These are phyloP conservation scores for Caenorhabditis macrosperma DNA, from an alignment of 2,888 invertebrate species.

Conservation along the genomic window DNA sequence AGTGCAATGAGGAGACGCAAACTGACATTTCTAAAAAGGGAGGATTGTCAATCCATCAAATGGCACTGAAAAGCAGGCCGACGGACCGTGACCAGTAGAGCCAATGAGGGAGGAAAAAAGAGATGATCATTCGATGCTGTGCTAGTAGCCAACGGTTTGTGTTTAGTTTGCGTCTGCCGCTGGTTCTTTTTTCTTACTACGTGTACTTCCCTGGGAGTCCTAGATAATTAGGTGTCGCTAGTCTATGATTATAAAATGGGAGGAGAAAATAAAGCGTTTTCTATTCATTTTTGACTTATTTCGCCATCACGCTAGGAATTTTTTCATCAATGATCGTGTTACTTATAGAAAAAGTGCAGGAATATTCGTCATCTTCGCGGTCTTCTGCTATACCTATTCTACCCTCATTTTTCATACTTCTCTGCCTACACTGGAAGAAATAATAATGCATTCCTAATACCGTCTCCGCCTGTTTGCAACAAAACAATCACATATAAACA, in stretches of 20 bases:
- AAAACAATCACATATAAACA: not conserved
- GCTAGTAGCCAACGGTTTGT: not conserved
- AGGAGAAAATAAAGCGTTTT: not conserved
- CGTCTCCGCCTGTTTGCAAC: not conserved
- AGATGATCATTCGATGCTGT: constrained; percentile 1
- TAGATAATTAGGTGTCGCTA: not conserved
- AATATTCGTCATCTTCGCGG: not conserved
- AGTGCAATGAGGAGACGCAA: not conserved
- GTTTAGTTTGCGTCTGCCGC: not conserved
- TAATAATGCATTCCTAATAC: constrained; percentile 2
- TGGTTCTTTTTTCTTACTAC: not conserved
- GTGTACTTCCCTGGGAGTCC: not conserved
- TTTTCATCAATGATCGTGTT: not conserved
- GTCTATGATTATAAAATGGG: not conserved
- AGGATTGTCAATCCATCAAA: constrained; percentile 38
- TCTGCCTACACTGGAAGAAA: not conserved
- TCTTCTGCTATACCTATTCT: not conserved
- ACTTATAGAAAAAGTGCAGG: not conserved
- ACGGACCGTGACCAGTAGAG: constrained; percentile 30
- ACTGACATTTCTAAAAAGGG: constrained; percentile 25
- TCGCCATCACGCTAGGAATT: not conserved
- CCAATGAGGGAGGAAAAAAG: not conserved
- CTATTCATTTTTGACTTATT: not conserved
- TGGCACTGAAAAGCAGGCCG: constrained; percentile 5
- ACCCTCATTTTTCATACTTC: not conserved